These are phyloP conservation scores for Riptortus pedestris DNA, from an alignment of 1,140 invertebrate species.

Conservation along the genomic window DNA sequence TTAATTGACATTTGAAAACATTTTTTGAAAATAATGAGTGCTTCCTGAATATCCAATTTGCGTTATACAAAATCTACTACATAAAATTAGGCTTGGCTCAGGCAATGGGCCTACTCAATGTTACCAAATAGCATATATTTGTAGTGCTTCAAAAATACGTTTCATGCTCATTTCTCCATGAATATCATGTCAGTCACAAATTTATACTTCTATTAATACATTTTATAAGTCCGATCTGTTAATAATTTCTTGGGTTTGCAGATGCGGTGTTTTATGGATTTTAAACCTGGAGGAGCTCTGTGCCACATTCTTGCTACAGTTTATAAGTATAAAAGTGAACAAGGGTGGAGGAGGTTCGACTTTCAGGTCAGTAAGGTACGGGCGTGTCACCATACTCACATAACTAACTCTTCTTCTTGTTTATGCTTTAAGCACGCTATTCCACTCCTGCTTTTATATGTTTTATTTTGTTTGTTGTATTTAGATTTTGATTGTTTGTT, in stretches of 20 bases:
- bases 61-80: too few relatives aligned
- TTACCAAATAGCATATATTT: too few relatives aligned
- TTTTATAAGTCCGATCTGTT: too few relatives aligned
- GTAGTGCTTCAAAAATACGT: too few relatives aligned
- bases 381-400: conserved; percentile 27
- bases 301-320: conserved; percentile 88
- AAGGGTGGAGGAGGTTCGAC: conserved; percentile 87
- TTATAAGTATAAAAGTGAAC: conserved; percentile 90
- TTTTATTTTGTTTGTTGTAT: neutral
- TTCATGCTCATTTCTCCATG: too few relatives aligned
- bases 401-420: conserved; percentile 26
- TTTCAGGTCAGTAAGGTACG: conserved; percentile 72
- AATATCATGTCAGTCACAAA: too few relatives aligned
- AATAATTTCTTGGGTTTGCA: conserved; percentile 35
- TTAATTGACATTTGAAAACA: too few relatives aligned
- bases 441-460: neutral
- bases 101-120: too few relatives aligned
- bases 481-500: neutral
- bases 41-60: too few relatives aligned
- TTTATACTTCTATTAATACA: too few relatives aligned
- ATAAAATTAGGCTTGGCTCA: too few relatives aligned
- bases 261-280: conserved; percentile 90
- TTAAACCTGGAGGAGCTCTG: conserved; percentile 81
- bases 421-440: conserved; percentile 15
- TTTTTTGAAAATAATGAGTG: too few relatives aligned